Base-by-base conservation (phyloP, 2,113 vertebrate genomes). In the Semicossyphus pulcher region DNA sequence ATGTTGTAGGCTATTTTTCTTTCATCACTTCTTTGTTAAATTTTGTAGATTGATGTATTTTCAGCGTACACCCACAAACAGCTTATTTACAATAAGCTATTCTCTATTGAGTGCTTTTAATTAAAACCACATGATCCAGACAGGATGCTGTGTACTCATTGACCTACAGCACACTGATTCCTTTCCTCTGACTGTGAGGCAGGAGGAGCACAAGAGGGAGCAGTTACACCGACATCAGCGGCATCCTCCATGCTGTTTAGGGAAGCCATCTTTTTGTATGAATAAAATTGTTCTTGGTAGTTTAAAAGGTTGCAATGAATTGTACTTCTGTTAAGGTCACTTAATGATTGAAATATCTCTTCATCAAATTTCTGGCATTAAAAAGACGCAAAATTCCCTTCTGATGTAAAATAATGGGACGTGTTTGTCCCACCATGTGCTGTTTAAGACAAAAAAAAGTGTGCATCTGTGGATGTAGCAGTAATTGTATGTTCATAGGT, bases 171-270 rank as follows among this genome's bases (percentile, higher is more conserved):
- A 10, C 36, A n/a, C 4, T 14, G 11, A n/a, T 41, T 5, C 8
- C 7, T 25, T 37, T 61, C n/a, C 15, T n/a, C 28, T 23, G 20
- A 16, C 61, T 28, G 1, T 65, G 66, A 67, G 2, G 70, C 73
- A 51, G 45, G 34, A 36, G n/a, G 26, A 61, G 41, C 80, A 78
- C 69, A n/a, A 74, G 85, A 83, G 75, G 84, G 81, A 75, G 87
- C 64, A 69, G 54, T 80, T 74, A 20, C 58, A 29, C 57, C 49
- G 67, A 1, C 14, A 47, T 36, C 60, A 44, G 20, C 29, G 57
- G 32, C 7, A 37, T 66, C 42, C 6, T 20, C 60, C 12, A 47
- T n/a, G 20, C 25, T 16, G 18, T 32, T 37, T 26, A 34, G 5
- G 18, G 26, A 47, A 25, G 49, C 25, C 20, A 42, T 57, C 20